Evolutionary conservation across 2,888 invertebrate species (phyloP).

Genomic region (Caenorhabditis angaria): DNA sequence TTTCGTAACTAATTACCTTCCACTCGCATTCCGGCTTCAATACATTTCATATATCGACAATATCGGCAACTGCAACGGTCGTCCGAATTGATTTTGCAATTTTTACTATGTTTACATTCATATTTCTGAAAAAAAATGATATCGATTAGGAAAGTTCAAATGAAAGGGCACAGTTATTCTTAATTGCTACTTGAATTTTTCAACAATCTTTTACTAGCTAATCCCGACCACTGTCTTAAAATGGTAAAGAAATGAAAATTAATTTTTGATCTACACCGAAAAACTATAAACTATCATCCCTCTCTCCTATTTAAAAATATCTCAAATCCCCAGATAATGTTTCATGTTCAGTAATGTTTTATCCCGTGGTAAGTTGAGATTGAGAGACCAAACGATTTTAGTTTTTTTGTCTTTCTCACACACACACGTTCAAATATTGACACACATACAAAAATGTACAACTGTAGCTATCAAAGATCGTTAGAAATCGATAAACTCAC

Average conservation of each 20-base stretch:
- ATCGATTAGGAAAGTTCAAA: no score
- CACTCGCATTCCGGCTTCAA: constrained; percentile 65
- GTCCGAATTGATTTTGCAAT: constrained; percentile 58
- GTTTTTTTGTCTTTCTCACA: neutral
- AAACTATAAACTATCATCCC: no score
- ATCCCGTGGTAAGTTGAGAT: neutral
- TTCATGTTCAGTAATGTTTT: neutral
- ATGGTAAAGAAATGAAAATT: no score
- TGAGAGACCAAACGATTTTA: neutral
- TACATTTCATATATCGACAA: constrained; percentile 64
- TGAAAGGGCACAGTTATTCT: no score
- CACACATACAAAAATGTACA: constrained; percentile 1
- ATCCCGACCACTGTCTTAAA: no score
- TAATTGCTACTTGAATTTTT: no score
- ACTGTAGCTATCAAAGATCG: neutral
- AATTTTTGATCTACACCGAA: no score
- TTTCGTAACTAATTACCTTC: neutral
- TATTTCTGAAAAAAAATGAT: constrained; percentile 62
- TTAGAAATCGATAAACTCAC: constrained; percentile 42
- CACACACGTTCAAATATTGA: neutral
- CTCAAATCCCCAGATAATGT: no score
- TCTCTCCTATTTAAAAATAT: no score
- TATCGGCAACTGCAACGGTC: constrained; percentile 66
- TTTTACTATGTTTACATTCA: constrained; percentile 59
- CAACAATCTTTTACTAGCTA: no score